phyloP scores from a whole-genome alignment of 2,797 vertebrate genomes.

The Premnoplex brunnescens region DNA sequence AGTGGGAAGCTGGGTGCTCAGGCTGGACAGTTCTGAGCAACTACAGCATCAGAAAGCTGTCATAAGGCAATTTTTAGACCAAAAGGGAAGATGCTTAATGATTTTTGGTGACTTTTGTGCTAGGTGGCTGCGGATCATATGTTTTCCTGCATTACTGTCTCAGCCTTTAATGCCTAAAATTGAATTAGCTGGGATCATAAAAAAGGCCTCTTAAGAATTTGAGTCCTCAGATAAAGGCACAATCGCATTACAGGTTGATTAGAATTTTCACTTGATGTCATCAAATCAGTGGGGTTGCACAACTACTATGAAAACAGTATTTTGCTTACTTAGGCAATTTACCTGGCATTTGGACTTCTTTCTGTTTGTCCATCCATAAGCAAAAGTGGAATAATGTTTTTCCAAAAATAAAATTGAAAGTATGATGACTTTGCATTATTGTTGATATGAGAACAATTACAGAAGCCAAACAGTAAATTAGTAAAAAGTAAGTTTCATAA shows the following conservation, averaged over 20 bases:
- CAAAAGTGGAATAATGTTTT: neutral
- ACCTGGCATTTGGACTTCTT: neutral
- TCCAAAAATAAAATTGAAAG: neutral
- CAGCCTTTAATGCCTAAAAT: neutral
- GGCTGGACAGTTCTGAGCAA: neutral
- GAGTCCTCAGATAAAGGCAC: neutral
- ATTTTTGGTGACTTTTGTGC: neutral
- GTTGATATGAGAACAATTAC: neutral
- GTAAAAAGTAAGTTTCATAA: neutral
- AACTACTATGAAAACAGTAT: neutral
- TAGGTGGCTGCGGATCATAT: neutral
- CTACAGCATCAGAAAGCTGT: neutral
- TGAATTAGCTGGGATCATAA: neutral
- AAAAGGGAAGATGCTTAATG: neutral
- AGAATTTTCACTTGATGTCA: neutral
- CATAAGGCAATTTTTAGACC: neutral
- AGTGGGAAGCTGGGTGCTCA: neutral
- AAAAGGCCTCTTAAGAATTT: neutral
- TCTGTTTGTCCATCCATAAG: neutral
- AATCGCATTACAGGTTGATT: neutral
- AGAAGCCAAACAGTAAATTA: neutral
- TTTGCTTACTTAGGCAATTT: neutral
- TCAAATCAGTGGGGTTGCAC: neutral
- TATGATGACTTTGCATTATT: neutral
- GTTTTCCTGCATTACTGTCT: neutral